These are phyloP conservation scores for Danio albolineatus DNA, from an alignment of 2,797 vertebrate genomes.

Conservation along the genomic window DNA sequence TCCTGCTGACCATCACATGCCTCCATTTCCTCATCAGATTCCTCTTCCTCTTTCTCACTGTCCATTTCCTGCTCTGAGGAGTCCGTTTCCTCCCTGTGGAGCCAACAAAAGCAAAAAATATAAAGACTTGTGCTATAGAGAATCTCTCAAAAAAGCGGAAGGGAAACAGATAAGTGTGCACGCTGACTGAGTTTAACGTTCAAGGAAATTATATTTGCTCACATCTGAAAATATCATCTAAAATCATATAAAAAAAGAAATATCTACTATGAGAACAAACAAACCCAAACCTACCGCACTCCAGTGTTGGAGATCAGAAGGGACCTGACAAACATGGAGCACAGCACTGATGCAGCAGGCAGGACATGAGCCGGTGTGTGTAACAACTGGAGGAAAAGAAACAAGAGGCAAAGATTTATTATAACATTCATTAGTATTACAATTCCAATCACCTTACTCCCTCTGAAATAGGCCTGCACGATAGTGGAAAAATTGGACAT, in stretches of 20 bases:
- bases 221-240: not conserved
- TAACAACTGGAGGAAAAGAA: constrained; percentile 80
- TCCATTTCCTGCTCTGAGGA: constrained; percentile 82
- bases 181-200: not conserved
- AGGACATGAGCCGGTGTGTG: constrained; percentile 93
- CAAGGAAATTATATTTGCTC: not conserved
- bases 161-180: constrained; percentile 42
- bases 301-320: constrained; percentile 83
- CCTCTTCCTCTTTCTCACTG: constrained; percentile 83
- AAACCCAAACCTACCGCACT: constrained; percentile 65
- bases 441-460: too few species aligned
- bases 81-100: constrained; percentile 65
- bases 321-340: constrained; percentile 89
- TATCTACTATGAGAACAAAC: not conserved
- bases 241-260: not conserved
- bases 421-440: not conserved
- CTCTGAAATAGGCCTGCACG: too few species aligned
- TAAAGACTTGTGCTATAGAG: not conserved
- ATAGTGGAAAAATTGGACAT: too few species aligned
- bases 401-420: not conserved
- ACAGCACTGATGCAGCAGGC: constrained; percentile 88
- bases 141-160: not conserved
- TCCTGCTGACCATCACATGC: constrained; percentile 41
- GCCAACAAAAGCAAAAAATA: not conserved
- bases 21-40: constrained; percentile 83